Conservation (phyloP, 2,797 vertebrate genomes). For the Rhadinocentrus ornatus region DNA sequence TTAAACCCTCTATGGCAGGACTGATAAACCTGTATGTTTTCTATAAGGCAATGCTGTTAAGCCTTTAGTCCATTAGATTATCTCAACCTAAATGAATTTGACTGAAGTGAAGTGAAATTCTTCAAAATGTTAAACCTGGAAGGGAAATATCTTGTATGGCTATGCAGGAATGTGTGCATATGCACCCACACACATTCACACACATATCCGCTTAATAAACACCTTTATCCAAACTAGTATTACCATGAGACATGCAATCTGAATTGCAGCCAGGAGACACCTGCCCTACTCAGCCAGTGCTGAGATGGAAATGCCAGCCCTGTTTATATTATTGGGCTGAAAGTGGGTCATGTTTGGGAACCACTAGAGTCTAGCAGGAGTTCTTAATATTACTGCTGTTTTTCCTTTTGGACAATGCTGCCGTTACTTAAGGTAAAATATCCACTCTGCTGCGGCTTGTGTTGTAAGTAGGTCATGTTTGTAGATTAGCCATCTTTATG, state of each 20-base stretch:
- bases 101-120: background rate
- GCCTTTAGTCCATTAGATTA: background rate
- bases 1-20: background rate
- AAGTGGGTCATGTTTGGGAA: constrained; percentile 60
- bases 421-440: constrained; percentile 14
- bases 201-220: constrained; percentile 7
- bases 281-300: constrained; percentile 33
- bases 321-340: constrained; percentile 51
- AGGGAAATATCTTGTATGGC: background rate
- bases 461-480: constrained; percentile 13
- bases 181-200: background rate
- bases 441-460: background rate
- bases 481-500: constrained; percentile 6
- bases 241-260: background rate
- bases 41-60: background rate
- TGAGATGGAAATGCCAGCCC: constrained; percentile 46
- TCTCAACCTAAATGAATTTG: constrained; percentile 6
- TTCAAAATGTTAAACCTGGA: background rate
- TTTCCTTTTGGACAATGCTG: constrained; percentile 10
- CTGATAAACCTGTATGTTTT: background rate
- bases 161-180: background rate
- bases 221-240: constrained; percentile 17
- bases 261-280: constrained; percentile 24
- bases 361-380: constrained; percentile 35
- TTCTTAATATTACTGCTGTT: constrained; percentile 29